phyloP scores from a whole-genome alignment of 2,888 invertebrate genomes.

The Subacronicta megacephala region DNA sequence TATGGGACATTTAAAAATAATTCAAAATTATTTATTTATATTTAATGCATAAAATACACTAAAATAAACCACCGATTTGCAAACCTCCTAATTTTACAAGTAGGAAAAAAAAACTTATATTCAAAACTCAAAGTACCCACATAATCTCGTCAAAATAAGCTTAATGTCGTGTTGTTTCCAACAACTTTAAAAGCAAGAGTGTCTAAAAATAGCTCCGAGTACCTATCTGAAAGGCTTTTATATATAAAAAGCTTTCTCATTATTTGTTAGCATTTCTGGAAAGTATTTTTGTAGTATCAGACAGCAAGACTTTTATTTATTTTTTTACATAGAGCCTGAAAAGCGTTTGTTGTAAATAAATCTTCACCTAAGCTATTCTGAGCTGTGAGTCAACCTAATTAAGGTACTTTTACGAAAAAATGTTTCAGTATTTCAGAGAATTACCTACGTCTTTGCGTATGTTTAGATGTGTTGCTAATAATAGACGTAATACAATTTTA shows the following conservation, averaged over 20 bases:
- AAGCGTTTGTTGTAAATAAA: constrained; percentile 7
- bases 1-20: too few species aligned
- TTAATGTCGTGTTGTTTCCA: too few species aligned
- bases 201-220: neutral
- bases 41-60: too few species aligned
- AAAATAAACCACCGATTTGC: too few species aligned
- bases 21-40: too few species aligned
- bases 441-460: neutral
- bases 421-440: neutral
- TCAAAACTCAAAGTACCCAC: too few species aligned
- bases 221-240: neutral
- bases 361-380: constrained; percentile 1
- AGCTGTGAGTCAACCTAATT: constrained; percentile 5
- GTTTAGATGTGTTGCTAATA: neutral
- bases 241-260: neutral
- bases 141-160: too few species aligned
- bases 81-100: too few species aligned
- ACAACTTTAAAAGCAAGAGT: neutral
- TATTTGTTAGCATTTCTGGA: neutral
- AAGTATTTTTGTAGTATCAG: neutral
- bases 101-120: too few species aligned
- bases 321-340: neutral
- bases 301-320: neutral
- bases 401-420: neutral
- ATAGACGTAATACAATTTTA: neutral